These are phyloP conservation scores for Natator depressus DNA, from an alignment of 2,113 vertebrate genomes.

Conservation along the genomic window DNA sequence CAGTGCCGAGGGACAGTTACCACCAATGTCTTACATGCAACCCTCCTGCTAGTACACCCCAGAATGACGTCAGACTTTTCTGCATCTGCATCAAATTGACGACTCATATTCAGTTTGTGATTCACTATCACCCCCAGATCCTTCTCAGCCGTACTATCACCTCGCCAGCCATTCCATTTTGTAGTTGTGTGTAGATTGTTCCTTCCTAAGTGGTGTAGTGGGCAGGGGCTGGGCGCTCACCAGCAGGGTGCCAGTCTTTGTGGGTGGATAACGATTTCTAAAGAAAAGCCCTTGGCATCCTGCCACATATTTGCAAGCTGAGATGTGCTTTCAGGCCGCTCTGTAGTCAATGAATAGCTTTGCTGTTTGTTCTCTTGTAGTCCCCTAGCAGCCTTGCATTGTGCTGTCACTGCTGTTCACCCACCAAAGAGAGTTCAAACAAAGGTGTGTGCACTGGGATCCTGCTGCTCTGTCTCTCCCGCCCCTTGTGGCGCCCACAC, in stretches of 20 bases:
- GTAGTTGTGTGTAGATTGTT: not conserved
- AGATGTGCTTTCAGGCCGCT: conserved; percentile 2
- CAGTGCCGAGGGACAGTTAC: too few species aligned
- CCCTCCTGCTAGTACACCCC: too few species aligned
- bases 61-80: too few species aligned
- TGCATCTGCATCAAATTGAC: too few species aligned
- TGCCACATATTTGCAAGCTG: conserved; percentile 25
- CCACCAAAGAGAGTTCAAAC: not conserved
- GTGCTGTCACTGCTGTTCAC: not conserved
- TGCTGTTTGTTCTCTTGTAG: conserved; percentile 43
- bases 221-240: accelerated
- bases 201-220: not conserved
- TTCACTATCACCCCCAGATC: not conserved
- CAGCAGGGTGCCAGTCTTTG: not conserved
- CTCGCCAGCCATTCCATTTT: too few species aligned
- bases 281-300: conserved; percentile 24
- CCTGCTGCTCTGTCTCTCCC: accelerated
- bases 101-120: too few species aligned
- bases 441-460: conserved; percentile 2
- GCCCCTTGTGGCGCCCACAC: accelerated
- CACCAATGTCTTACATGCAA: too few species aligned
- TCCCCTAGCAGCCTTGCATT: not conserved
- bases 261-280: not conserved
- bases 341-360: not conserved
- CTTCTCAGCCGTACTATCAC: not conserved